phyloP scores from a whole-genome alignment of 2,797 vertebrate species.

The Siniperca scherzeri region DNA sequence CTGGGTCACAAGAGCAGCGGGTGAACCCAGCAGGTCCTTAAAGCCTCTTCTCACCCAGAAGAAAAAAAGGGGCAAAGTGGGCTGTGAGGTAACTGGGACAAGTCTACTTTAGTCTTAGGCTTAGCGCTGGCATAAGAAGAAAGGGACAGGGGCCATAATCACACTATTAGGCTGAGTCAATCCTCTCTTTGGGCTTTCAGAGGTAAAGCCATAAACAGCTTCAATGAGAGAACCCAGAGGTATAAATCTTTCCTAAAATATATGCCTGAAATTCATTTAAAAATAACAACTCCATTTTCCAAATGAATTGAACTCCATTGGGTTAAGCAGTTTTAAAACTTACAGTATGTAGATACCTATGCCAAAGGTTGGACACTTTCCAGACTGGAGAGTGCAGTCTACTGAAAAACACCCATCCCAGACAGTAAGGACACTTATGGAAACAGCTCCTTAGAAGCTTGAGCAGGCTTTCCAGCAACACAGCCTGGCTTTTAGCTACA shows the following conservation, averaged over 20 bases:
- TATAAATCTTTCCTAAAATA: neutral
- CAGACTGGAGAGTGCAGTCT: neutral
- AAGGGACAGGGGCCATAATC: conserved; percentile 33
- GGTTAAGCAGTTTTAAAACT: neutral
- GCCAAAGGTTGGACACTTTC: neutral
- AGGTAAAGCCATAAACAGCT: conserved; percentile 15
- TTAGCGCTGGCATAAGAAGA: conserved; percentile 11
- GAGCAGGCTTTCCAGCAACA: neutral
- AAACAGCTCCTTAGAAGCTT: neutral
- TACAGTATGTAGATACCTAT: neutral
- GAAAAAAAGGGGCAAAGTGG: conserved; percentile 19
- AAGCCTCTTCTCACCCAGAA: conserved; percentile 36
- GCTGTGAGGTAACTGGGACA: conserved; percentile 36
- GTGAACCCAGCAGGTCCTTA: conserved; percentile 47
- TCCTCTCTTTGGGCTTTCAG: conserved; percentile 31
- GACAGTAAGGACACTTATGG: conserved; percentile 5
- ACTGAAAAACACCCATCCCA: conserved; percentile 15
- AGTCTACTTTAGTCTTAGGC: conserved; percentile 24
- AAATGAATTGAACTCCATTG: neutral
- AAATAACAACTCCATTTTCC: neutral
- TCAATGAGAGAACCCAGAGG: neutral
- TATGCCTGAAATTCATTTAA: neutral
- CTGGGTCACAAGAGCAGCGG: conserved; percentile 59
- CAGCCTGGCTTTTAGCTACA: conserved; percentile 39
- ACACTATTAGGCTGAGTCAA: conserved; percentile 35